Base-by-base conservation (phyloP, 1,140 invertebrate species). In the Neotoxoptera formosana region DNA sequence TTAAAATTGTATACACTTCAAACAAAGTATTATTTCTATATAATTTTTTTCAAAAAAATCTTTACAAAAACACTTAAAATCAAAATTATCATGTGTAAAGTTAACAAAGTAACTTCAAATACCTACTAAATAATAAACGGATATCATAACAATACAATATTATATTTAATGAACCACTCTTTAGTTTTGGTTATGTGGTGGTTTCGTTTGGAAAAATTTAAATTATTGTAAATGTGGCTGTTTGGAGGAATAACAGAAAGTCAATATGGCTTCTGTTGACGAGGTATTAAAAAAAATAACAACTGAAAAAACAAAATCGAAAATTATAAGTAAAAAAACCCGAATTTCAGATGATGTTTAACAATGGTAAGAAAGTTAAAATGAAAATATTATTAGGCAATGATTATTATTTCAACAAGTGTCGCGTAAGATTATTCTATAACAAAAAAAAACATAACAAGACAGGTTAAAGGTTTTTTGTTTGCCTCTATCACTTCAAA, bases 271-370 rank as follows among this genome's bases (percentile, higher is more conserved):
- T 14, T 86, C n/a, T 45, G 45, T 86, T 47, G 9, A 36, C 20
- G 34, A 81, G n/a, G 17, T 45, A 45, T 84, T 30, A 11, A 86
- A 88, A 34, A 88, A 7, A n/a, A 48, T 30, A 25, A 25, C 67
- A 0, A 60, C 76, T 45, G 53, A 30, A 9, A 91, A 45, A 47
- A 45, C 41, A 23, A 36, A 83, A 91, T 91, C 25, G n/a, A 48
- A 91, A 90, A 45, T 60, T 56, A 60, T 53, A 17, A 41, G 34
- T 60, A 90, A 36, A 89, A 89, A 53, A 76, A 91, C 76, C 47
- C n/a, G 41, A 91, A 91, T 76, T 91, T 47, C 45, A 67, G n/a
- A 67, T 34, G 41, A 67, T 67, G 8, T 76, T 1, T n/a, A n/a
- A 76, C 41, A 91, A 48, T 47, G 17, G 51, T 47, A 45, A 41